Conservation (phyloP, 1,140 invertebrate species). For the Tetragnatha versicolor region DNA sequence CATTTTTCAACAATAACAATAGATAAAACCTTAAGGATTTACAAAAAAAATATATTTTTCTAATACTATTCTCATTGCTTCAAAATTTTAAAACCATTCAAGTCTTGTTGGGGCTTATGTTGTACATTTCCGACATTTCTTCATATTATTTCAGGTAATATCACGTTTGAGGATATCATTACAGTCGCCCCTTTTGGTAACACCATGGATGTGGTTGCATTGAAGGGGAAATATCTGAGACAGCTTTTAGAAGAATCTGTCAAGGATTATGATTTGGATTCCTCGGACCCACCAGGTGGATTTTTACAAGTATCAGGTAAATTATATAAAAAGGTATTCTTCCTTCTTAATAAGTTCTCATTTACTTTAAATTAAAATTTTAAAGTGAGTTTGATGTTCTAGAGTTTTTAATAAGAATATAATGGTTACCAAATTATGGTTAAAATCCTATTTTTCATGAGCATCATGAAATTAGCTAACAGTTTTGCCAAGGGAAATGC, state of each 20-base stretch:
- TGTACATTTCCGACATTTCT: not conserved
- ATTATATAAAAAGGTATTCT: no score
- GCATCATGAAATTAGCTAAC: no score
- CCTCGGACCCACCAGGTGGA: slow-evolving; percentile 67
- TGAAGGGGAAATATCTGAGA: slow-evolving; percentile 71
- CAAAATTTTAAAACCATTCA: no score
- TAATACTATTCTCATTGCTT: not conserved
- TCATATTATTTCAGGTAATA: slow-evolving; percentile 64
- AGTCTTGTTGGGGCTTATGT: not conserved
- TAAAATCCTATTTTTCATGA: no score
- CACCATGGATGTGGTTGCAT: slow-evolving; percentile 71
- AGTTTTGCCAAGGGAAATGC: no score
- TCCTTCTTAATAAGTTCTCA: no score
- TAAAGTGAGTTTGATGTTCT: no score
- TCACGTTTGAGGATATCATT: slow-evolving; percentile 74
- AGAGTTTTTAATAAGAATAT: no score
- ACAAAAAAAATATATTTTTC: not conserved
- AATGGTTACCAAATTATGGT: no score
- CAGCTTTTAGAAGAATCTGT: slow-evolving; percentile 72
- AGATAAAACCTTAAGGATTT: not conserved
- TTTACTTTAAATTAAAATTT: no score
- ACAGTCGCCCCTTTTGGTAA: slow-evolving; percentile 77
- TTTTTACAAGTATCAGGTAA: slow-evolving; percentile 72
- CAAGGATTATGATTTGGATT: slow-evolving; percentile 66
- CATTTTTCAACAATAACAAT: not conserved